These are phyloP conservation scores for Papilio machaon DNA, from an alignment of 1,140 invertebrate genomes.

Conservation along the genomic window DNA sequence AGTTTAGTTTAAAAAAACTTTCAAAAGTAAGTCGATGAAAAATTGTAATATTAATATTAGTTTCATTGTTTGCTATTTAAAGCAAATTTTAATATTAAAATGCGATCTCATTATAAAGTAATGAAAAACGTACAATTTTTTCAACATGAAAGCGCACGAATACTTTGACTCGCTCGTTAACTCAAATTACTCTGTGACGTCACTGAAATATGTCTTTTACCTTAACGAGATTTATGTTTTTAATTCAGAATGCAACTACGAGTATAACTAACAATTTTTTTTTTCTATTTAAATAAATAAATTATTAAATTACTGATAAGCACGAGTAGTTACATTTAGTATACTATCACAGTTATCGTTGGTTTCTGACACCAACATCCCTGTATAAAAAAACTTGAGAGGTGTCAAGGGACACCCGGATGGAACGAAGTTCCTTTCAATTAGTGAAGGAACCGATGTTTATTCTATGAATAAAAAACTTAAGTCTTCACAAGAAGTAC, in stretches of 20 bases:
- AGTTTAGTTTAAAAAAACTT: too few relatives aligned
- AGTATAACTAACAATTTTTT: not conserved
- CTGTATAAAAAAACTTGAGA: too few relatives aligned
- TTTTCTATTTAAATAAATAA: too few relatives aligned
- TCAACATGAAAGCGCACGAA: constrained; percentile 10
- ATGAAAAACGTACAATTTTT: constrained; percentile 2
- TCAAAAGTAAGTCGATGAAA: not conserved
- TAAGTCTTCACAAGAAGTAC: too few relatives aligned
- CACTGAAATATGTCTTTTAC: not conserved
- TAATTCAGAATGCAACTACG: not conserved
- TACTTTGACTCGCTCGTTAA: constrained; percentile 21
- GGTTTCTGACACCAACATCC: too few relatives aligned
- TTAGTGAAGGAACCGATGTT: too few relatives aligned
- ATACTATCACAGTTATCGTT: too few relatives aligned
- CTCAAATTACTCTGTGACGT: constrained; percentile 15
- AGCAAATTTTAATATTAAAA: constrained; percentile 7
- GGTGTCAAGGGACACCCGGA: too few relatives aligned
- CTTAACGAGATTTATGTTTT: constrained; percentile 25
- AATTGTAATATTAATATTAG: not conserved
- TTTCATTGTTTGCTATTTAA: not conserved
- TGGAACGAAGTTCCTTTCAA: too few relatives aligned
- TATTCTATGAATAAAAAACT: too few relatives aligned
- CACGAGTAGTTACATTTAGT: too few relatives aligned
- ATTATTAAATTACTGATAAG: too few relatives aligned
- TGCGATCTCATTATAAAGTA: not conserved